Evolutionary conservation across 2,113 vertebrate genomes (phyloP).

Genomic region (Crotalus tigris): DNA sequence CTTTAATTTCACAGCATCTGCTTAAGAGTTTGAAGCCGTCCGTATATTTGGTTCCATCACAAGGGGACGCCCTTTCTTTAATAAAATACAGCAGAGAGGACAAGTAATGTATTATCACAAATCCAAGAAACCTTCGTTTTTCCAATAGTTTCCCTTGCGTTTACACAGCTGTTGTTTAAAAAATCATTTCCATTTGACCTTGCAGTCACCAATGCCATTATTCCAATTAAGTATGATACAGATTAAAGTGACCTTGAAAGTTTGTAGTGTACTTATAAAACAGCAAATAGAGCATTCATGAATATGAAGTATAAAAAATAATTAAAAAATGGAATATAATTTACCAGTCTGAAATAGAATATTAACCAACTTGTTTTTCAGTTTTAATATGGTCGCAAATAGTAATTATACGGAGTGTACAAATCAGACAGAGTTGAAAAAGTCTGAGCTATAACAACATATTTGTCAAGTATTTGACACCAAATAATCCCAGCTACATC

Average conservation of each 20-base stretch:
- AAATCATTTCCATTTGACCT: neutral
- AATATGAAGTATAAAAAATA: neutral
- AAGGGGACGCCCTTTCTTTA: neutral
- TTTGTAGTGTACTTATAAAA: neutral
- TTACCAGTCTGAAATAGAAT: neutral
- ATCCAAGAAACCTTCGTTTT: neutral
- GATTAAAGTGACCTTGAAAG: neutral
- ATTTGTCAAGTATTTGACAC: neutral
- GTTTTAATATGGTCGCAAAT: neutral
- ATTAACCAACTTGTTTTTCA: neutral
- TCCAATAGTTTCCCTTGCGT: neutral
- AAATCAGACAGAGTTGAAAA: neutral
- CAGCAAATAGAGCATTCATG: neutral
- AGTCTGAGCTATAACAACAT: neutral
- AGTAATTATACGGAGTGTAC: neutral
- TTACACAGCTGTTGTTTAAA: neutral
- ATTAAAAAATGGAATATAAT: neutral
- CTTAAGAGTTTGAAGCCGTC: neutral
- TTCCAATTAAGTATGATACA: neutral
- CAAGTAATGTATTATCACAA: neutral
- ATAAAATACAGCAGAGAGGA: neutral
- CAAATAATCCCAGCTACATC: neutral
- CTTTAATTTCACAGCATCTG: neutral
- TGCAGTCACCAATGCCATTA: neutral
- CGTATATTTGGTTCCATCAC: neutral